These are phyloP conservation scores for Tylochromis polylepis DNA, from an alignment of 2,113 vertebrate genomes.

Conservation along the genomic window DNA sequence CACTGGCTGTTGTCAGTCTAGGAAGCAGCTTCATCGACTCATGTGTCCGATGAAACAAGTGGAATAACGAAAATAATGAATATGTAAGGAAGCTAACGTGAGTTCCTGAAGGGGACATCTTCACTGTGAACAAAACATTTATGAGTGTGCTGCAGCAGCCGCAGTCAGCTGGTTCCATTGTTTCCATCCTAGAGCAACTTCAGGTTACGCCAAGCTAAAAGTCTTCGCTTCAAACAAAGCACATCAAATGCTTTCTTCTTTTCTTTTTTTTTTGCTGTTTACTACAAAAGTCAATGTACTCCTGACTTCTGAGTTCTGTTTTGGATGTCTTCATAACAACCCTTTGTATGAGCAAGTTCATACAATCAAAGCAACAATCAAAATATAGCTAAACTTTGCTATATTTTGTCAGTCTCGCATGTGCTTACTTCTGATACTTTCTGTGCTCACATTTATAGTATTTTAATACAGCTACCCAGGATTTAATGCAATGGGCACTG, in stretches of 20 bases:
- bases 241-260: background rate
- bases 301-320: background rate
- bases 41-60: background rate
- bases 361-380: too few species aligned
- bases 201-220: background rate
- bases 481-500: background rate
- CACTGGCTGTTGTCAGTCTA: background rate
- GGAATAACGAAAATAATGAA: background rate
- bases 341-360: background rate
- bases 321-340: background rate
- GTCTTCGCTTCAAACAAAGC: background rate
- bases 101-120: background rate
- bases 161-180: fast-evolving
- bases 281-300: background rate
- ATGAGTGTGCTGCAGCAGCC: background rate
- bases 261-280: background rate
- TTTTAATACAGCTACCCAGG: background rate
- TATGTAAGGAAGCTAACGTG: background rate
- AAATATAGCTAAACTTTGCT: background rate
- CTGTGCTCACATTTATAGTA: background rate
- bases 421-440: background rate
- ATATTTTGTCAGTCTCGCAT: background rate
- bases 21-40: background rate
- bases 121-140: background rate
- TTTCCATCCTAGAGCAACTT: background rate